Percentiles rank a stretch among this genome's conserved stretches.
Conservation (phyloP, 2,888 invertebrate genomes). For the Macaria liturata region DNA sequence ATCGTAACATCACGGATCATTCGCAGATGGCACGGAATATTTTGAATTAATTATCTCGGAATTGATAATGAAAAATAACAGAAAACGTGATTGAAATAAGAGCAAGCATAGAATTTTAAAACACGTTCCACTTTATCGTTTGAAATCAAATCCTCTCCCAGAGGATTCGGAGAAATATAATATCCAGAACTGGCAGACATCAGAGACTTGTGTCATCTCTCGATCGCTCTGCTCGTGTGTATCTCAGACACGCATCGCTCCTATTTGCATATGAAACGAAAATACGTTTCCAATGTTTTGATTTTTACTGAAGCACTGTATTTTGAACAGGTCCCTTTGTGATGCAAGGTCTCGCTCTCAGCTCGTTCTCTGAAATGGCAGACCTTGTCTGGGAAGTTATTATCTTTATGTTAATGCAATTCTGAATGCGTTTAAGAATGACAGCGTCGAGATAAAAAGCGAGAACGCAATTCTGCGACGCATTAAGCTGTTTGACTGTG, state of each 20-base stretch:
- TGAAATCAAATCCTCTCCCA: constrained; percentile 14
- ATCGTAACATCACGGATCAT: no score
- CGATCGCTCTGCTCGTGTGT: constrained; percentile 42
- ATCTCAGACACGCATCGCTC: constrained; percentile 53
- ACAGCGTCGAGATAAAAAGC: constrained; percentile 18
- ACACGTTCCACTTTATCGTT: constrained; percentile 14
- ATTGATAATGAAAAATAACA: no score
- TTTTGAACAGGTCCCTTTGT: constrained; percentile 52
- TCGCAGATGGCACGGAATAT: no score
- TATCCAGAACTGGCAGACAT: constrained; percentile 26
- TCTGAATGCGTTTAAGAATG: constrained; percentile 21
- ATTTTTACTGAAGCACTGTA: constrained; percentile 59
- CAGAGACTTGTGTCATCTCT: constrained; percentile 29
- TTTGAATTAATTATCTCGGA: no score
- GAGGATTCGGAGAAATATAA: constrained; percentile 13
- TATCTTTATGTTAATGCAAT: constrained; percentile 42
- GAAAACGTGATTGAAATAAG: constrained; percentile 1
- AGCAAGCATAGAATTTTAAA: constrained; percentile 15
- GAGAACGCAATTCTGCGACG: constrained; percentile 11
- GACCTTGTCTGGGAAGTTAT: constrained; percentile 34
- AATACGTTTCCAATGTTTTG: constrained; percentile 64
- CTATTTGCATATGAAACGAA: constrained; percentile 73
- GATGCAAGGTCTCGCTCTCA: constrained; percentile 43
- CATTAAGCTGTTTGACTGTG: constrained; percentile 1
- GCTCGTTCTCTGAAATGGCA: constrained; percentile 46